Conservation (phyloP, 1,140 invertebrate genomes). For the Nephotettix cincticeps region DNA sequence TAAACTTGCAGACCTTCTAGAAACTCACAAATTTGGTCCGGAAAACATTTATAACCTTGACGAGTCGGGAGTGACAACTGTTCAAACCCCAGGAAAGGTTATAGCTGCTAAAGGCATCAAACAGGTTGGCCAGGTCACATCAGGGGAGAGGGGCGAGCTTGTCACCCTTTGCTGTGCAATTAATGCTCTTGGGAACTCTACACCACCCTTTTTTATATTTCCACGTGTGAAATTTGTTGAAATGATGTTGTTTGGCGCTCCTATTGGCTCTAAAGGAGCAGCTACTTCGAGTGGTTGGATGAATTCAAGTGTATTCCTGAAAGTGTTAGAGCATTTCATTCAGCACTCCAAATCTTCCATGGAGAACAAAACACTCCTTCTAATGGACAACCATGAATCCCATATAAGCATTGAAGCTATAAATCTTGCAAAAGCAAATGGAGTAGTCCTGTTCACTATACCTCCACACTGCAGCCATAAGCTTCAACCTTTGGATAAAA, state of each 20-base stretch:
- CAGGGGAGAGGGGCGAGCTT: constrained; percentile 46
- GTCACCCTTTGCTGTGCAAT: constrained; percentile 44
- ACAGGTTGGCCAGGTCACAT: constrained; percentile 45
- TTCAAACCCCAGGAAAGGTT: constrained; percentile 43
- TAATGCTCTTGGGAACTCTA: constrained; percentile 46
- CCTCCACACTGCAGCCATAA: constrained; percentile 43
- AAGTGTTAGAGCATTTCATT: constrained; percentile 13
- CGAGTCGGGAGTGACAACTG: constrained; percentile 46
- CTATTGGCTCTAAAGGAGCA: constrained; percentile 42
- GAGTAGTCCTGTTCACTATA: constrained; percentile 38
- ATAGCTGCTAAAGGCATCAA: constrained; percentile 41
- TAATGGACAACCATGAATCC: constrained; percentile 32
- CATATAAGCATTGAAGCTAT: too few relatives aligned
- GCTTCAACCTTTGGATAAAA: constrained; percentile 46
- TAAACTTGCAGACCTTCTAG: constrained; percentile 40
- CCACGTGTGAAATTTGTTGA: constrained; percentile 43
- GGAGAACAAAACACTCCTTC: constrained; percentile 30
- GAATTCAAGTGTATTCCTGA: constrained; percentile 44
- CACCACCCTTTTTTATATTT: constrained; percentile 50
- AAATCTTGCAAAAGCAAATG: constrained; percentile 33
- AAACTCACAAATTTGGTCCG: constrained; percentile 38
- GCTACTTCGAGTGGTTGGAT: constrained; percentile 48
- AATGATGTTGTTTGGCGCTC: constrained; percentile 50
- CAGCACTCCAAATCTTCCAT: constrained; percentile 5
- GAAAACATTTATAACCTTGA: constrained; percentile 47